Conservation (phyloP, 2,113 vertebrate species). For the Muntiacus muntjak region DNA sequence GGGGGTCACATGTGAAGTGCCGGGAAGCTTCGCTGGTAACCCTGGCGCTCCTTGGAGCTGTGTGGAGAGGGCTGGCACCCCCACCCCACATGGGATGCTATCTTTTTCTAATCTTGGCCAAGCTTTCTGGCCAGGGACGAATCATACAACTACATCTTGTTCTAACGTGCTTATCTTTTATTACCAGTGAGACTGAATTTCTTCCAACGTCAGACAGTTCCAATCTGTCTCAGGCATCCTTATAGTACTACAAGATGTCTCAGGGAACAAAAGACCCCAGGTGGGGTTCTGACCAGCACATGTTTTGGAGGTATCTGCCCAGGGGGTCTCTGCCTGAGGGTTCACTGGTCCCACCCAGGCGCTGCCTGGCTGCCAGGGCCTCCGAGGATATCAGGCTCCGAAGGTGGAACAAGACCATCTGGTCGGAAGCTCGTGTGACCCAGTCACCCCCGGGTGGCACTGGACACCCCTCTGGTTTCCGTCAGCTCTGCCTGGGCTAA, state of each 20-base stretch:
- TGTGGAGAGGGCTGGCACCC: not conserved
- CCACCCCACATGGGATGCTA: not conserved
- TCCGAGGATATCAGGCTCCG: not conserved
- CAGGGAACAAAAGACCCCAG: not conserved
- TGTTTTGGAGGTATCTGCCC: not conserved
- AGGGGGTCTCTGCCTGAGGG: not conserved
- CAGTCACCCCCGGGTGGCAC: not conserved
- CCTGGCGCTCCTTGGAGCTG: accelerated
- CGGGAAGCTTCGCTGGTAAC: accelerated
- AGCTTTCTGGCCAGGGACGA: not conserved
- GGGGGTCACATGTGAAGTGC: not conserved
- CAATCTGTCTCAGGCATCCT: too few relatives aligned
- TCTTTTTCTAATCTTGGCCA: not conserved
- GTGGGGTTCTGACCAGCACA: not conserved
- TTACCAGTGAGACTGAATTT: not conserved
- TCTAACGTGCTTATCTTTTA: not conserved
- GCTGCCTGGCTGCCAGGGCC: not conserved
- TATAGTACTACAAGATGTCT: not conserved
- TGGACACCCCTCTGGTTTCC: not conserved
- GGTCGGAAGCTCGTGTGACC: not conserved
- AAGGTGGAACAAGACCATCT: accelerated
- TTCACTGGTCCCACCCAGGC: not conserved
- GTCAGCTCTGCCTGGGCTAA: not conserved
- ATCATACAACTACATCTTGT: not conserved
- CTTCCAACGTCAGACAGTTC: not conserved